A percentile compares a stretch with the other conserved stretches of the same genome.
phyloP scores from a whole-genome alignment of 2,113 vertebrate genomes.

The Chaetodon trifascialis region DNA sequence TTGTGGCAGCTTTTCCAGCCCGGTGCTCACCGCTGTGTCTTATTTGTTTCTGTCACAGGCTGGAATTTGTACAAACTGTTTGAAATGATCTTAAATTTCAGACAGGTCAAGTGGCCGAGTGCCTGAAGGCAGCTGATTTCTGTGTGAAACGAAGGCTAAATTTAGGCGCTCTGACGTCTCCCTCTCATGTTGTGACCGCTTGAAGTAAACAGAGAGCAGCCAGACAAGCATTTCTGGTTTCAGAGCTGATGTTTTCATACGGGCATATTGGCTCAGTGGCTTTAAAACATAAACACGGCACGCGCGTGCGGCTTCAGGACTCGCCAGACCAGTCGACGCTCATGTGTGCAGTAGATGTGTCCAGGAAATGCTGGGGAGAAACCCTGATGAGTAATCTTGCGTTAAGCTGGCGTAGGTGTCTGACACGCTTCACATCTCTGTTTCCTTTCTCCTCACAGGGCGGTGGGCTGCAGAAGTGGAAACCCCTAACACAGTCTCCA shows the following conservation, averaged over 20 bases:
- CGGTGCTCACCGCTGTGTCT: conserved; percentile 16
- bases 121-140: conserved; percentile 14
- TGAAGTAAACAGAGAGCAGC: conserved; percentile 56
- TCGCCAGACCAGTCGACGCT: conserved; percentile 2
- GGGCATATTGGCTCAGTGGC: neutral
- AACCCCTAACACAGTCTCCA: conserved; percentile 85
- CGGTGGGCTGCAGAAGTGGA: conserved; percentile 86
- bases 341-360: conserved; percentile 36
- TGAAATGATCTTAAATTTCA: neutral
- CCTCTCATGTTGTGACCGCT: neutral
- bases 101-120: neutral
- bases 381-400: conserved; percentile 19
- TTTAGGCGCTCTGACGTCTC: neutral
- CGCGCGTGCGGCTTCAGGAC: neutral
- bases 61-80: conserved; percentile 16
- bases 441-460: conserved; percentile 81
- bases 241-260: neutral
- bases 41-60: conserved; percentile 47
- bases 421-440: conserved; percentile 34
- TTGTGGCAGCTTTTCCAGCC: conserved; percentile 56
- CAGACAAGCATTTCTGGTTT: conserved; percentile 76
- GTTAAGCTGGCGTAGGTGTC: conserved; percentile 15
- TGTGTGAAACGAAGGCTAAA: neutral
- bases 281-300: conserved; percentile 33
- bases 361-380: conserved; percentile 25